phyloP scores from a whole-genome alignment of 2,888 invertebrate species.

The Cantharis rufa region DNA sequence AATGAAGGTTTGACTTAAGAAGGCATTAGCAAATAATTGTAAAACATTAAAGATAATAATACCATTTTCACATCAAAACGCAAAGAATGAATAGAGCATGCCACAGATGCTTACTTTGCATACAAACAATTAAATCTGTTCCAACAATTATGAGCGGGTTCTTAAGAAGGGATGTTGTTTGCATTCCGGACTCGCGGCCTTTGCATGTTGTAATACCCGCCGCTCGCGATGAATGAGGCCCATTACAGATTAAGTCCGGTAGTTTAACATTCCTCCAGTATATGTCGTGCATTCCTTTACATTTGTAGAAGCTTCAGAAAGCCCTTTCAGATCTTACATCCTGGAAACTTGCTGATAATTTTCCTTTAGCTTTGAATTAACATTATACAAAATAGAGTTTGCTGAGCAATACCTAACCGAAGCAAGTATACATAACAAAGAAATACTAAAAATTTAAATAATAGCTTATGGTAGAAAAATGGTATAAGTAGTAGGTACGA shows the following conservation, averaged over 20 bases:
- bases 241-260: conserved; percentile 42
- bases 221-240: conserved; percentile 38
- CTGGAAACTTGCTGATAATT: conserved; percentile 21
- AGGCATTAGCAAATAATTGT: conserved; percentile 12
- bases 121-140: conserved; percentile 51
- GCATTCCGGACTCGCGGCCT: conserved; percentile 36
- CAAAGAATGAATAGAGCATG: conserved; percentile 31
- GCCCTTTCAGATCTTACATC: conserved; percentile 28
- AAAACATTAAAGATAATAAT: conserved; percentile 16
- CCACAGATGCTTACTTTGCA: conserved; percentile 45
- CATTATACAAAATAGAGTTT: conserved; percentile 1
- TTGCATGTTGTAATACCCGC: conserved; percentile 29
- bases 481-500: too few species aligned
- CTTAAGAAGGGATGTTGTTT: conserved; percentile 40
- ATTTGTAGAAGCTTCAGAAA: conserved; percentile 27
- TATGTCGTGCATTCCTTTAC: conserved; percentile 39
- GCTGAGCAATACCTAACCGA: background rate
- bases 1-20: background rate
- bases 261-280: conserved; percentile 40
- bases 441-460: background rate
- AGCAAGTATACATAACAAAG: background rate
- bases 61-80: conserved; percentile 13
- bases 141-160: conserved; percentile 46
- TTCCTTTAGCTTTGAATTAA: conserved; percentile 15
- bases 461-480: too few species aligned